These are phyloP conservation scores for Eulimnadia texana DNA, from an alignment of 1,140 invertebrate genomes.

Conservation along the genomic window DNA sequence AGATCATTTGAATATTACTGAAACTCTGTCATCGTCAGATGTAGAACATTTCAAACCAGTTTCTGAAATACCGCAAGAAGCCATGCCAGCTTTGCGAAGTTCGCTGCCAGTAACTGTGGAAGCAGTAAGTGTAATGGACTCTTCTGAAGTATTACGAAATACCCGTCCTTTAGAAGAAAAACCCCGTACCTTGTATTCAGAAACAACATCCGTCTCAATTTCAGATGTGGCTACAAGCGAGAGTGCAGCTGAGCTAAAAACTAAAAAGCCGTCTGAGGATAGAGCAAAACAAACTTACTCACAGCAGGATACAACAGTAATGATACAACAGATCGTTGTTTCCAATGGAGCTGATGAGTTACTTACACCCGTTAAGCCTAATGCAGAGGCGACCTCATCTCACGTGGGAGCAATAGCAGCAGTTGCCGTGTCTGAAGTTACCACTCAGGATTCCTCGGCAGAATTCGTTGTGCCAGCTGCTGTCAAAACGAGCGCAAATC, in stretches of 20 bases:
- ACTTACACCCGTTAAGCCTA: neutral
- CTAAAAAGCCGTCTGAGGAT: constrained; percentile 11
- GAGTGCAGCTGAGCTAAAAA: constrained; percentile 10
- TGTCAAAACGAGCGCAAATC: neutral
- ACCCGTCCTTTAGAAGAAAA: neutral
- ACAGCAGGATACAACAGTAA: constrained; percentile 16
- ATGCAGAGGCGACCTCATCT: neutral
- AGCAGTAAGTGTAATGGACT: neutral
- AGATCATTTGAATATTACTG: neutral
- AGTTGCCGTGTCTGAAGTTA: constrained; percentile 7
- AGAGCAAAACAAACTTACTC: constrained; percentile 9
- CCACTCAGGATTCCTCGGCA: neutral
- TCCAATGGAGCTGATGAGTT: constrained; percentile 17
- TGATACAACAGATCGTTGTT: constrained; percentile 17
- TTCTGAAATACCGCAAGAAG: neutral
- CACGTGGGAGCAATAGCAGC: neutral
- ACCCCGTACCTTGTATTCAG: neutral
- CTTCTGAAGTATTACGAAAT: neutral
- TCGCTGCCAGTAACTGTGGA: neutral
- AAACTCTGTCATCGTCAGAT: neutral
- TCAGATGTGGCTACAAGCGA: constrained; percentile 13
- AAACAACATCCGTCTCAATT: constrained; percentile 13
- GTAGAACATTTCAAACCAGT: neutral
- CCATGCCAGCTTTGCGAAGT: neutral
- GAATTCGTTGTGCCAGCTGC: neutral